Base-by-base conservation (phyloP, 2,888 invertebrate species). In the Drosophila pseudotalamancana region DNA sequence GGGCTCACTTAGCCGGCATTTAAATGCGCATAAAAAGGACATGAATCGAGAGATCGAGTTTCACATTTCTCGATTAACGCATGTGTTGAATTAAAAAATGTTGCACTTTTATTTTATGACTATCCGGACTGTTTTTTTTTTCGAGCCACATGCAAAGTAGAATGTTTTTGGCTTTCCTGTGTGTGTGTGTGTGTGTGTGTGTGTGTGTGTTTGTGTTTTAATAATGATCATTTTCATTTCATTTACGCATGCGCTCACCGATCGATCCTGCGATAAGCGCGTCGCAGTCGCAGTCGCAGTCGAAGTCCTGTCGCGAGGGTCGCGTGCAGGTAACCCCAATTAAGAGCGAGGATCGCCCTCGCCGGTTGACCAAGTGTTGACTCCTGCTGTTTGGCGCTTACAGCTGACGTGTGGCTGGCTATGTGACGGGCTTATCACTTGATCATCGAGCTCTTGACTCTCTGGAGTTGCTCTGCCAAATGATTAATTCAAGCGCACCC, bases 171-270 rank as follows among this genome's bases (percentile, higher is more conserved):
- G 18, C 50, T 51, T 72, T 74, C 81, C 79, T 50, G 9, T 51
- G n/a, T 31, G 11, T 14, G 3, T 25, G 4, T 40, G 1, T 35
- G n/a, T 50, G 9, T 51, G n/a, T 31, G 11, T 14, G 3, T 25
- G 4, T 40, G 1, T 35, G 16, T 25, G 14, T 25, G 3, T 11
- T 16, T 43, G 11, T 31, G 19, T 43, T 49, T 69, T 63, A 89
- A 89, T 89, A 79, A 89, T 89, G 90, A 90, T 89, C 88, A 84
- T 89, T 89, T 90, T 89, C 83, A 89, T 89, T 89, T 82, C 73
- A 89, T 89, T 87, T 89, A 88, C 77, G 77, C 77, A 73, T 87
- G 70, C 87, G 57, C 64, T 63, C 45, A 50, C 61, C 65, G 69
- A 77, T 62, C 75, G 81, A 61, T 65, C 54, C 42, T 31, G 32